Evolutionary conservation across 2,888 invertebrate genomes (phyloP).

Genomic region (Malacosoma neustria): DNA sequence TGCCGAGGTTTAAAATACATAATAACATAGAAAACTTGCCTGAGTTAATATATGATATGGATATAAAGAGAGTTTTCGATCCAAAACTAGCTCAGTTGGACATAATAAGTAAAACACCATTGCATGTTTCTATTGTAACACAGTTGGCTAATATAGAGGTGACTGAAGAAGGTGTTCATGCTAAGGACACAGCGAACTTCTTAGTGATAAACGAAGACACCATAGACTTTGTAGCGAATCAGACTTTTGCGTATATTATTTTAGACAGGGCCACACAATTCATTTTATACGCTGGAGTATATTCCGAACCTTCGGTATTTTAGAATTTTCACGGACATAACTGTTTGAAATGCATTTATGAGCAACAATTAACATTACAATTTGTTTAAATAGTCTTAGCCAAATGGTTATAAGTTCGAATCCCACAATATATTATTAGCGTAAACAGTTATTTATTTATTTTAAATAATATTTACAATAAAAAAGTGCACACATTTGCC

Average conservation of each 20-base stretch:
- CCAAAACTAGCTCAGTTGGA: constrained; percentile 32
- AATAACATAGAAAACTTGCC: constrained; percentile 36
- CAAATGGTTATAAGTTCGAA: background rate
- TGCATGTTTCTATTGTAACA: constrained; percentile 39
- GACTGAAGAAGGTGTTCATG: constrained; percentile 34
- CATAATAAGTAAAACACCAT: constrained; percentile 33
- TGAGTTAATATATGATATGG: constrained; percentile 49
- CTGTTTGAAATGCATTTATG: too few relatives aligned
- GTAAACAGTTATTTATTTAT: too few relatives aligned
- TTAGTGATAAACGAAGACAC: constrained; percentile 16
- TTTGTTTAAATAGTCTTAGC: background rate
- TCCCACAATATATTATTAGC: background rate
- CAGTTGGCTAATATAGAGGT: constrained; percentile 39
- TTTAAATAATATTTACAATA: too few relatives aligned
- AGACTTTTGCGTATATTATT: constrained; percentile 42
- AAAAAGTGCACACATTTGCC: too few relatives aligned
- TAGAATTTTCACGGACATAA: too few relatives aligned
- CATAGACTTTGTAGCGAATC: constrained; percentile 31
- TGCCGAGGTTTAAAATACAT: constrained; percentile 40
- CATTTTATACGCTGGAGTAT: constrained; percentile 46
- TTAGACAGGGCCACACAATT: constrained; percentile 40
- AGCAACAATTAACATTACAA: background rate
- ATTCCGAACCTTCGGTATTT: constrained; percentile 29
- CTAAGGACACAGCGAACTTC: constrained; percentile 17
- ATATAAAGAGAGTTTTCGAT: constrained; percentile 41